Conservation (phyloP, 92 coral and sea anemone species). For the Palythoa caribaeorum region DNA sequence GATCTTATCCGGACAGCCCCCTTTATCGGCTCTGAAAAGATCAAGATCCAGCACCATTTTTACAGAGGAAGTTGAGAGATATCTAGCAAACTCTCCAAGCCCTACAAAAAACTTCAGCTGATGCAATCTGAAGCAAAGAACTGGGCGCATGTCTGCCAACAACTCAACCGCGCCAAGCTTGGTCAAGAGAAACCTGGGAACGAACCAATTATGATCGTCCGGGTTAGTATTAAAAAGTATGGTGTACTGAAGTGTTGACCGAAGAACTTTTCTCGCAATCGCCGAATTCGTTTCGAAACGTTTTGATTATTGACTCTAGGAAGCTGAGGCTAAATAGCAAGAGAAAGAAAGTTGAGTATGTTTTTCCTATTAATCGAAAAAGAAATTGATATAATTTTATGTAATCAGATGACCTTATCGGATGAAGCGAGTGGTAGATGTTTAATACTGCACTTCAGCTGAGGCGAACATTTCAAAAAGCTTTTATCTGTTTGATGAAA, state of each 20-base stretch:
- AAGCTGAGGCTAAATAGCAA: too few relatives aligned
- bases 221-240: neutral
- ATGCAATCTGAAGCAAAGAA: conserved; percentile 80
- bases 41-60: conserved; percentile 98
- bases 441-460: neutral
- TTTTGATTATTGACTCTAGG: too few relatives aligned
- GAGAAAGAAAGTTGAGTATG: too few relatives aligned
- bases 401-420: too few relatives aligned
- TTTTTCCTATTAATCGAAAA: too few relatives aligned
- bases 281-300: too few relatives aligned
- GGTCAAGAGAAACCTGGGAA: neutral
- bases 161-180: conserved; percentile 44
- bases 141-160: conserved; percentile 71
- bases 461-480: neutral
- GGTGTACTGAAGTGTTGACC: neutral
- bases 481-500: neutral
- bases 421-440: neutral
- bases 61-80: conserved; percentile 65
- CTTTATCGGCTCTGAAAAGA: conserved; percentile 90
- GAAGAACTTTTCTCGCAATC: neutral
- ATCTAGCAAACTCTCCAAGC: conserved; percentile 59
- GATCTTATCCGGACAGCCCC: conserved; percentile 97
- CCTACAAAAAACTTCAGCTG: conserved; percentile 77
- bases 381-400: too few relatives aligned
- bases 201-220: neutral